Conservation (phyloP, 30 jellyfish, hydroid and myxozoan species). For the Hydra vulgaris region DNA sequence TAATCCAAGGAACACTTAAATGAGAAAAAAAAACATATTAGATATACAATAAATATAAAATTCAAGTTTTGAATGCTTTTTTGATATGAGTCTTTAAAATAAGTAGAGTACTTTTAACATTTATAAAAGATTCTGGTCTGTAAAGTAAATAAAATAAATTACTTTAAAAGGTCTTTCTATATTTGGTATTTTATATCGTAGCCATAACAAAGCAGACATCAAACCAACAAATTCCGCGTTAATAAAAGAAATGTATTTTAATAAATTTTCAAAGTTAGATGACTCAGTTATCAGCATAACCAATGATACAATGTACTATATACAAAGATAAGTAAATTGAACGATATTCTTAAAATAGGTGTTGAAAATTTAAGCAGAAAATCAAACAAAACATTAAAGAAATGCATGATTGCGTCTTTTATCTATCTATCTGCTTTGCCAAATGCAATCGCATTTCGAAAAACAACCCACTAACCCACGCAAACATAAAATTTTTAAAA, state of each 20-base stretch:
- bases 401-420: too few species aligned
- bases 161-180: slow-evolving; percentile 3
- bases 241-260: not conserved
- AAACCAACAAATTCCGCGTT: not conserved
- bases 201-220: not conserved
- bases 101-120: too few species aligned
- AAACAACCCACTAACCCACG: too few species aligned
- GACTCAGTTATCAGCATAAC: not conserved
- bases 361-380: too few species aligned
- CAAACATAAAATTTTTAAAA: too few species aligned
- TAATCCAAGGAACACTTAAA: slow-evolving; percentile 1
- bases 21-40: not conserved
- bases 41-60: not conserved
- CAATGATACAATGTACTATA: not conserved
- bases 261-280: not conserved
- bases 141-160: not conserved
- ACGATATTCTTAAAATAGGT: too few species aligned
- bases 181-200: not conserved
- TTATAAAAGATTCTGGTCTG: too few species aligned
- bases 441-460: too few species aligned
- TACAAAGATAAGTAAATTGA: too few species aligned
- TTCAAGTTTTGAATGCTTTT: not conserved
- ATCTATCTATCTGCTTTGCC: too few species aligned
- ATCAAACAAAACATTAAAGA: too few species aligned
- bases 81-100: too few species aligned